Percentiles rank a stretch among this genome's conserved stretches.
phyloP scores from a whole-genome alignment of 1,140 invertebrate species.

The Leucophenga varia region DNA sequence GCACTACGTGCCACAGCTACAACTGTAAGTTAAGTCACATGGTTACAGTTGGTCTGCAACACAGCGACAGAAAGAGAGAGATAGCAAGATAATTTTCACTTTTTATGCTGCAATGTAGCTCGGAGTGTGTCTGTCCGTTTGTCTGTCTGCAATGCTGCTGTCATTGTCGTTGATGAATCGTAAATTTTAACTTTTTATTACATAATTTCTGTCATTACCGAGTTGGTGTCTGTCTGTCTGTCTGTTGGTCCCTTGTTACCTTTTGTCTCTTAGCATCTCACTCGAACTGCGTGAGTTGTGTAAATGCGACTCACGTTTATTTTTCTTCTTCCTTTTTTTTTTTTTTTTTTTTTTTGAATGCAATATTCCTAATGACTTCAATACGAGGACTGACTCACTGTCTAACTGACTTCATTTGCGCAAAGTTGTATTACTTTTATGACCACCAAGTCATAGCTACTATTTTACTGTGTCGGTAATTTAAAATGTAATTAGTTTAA shows the following conservation, averaged over 20 bases:
- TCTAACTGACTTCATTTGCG: slow-evolving; percentile 31
- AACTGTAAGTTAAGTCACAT: too few relatives aligned
- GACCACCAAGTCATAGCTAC: slow-evolving; percentile 12
- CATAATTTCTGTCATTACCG: slow-evolving; percentile 54
- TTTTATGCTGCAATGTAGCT: background rate
- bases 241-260: slow-evolving; percentile 20
- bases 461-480: slow-evolving; percentile 42
- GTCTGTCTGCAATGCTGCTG: slow-evolving; percentile 22
- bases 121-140: background rate
- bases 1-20: too few relatives aligned
- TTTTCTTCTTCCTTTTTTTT: background rate
- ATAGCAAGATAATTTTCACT: slow-evolving; percentile 2
- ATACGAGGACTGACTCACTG: slow-evolving; percentile 48
- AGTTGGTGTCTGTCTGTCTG: slow-evolving; percentile 11
- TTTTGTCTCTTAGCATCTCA: too few relatives aligned
- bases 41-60: too few relatives aligned
- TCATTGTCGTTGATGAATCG: slow-evolving; percentile 37
- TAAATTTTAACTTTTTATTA: slow-evolving; percentile 56
- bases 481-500: slow-evolving; percentile 55
- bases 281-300: too few relatives aligned
- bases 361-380: slow-evolving; percentile 52
- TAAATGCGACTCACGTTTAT: slow-evolving; percentile 9
- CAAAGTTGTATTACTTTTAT: slow-evolving; percentile 9
- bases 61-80: too few relatives aligned
- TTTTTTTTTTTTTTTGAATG: slow-evolving; percentile 3